Percentiles rank a stretch among this genome's conserved stretches.
Conservation (phyloP, 2,888 invertebrate genomes). For the Drosophila peninsularis region DNA sequence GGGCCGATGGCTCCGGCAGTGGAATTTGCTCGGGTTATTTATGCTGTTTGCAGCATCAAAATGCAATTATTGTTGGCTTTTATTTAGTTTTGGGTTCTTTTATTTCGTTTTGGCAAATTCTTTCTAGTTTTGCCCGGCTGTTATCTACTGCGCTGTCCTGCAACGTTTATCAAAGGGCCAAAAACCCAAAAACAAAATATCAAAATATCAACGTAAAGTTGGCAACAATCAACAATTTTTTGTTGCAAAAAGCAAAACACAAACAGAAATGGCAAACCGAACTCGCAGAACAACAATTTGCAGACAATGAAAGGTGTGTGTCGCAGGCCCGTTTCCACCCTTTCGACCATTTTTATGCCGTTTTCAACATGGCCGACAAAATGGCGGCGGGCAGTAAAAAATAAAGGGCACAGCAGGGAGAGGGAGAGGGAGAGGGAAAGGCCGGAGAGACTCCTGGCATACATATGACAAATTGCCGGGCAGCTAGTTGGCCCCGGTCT, state of each 20-base stretch:
- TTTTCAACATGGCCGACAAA: slow-evolving; percentile 34
- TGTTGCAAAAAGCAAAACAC: slow-evolving; percentile 31
- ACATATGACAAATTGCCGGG: slow-evolving; percentile 39
- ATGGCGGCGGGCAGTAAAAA: slow-evolving; percentile 20
- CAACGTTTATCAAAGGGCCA: slow-evolving; percentile 48
- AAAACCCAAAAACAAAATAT: slow-evolving; percentile 26
- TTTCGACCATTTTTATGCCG: not conserved
- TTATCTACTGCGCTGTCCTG: slow-evolving; percentile 45
- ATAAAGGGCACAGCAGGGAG: not conserved
- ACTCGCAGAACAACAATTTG: slow-evolving; percentile 37
- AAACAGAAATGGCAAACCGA: slow-evolving; percentile 16
- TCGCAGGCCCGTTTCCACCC: not conserved
- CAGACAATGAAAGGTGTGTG: slow-evolving; percentile 36
- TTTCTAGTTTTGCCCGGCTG: slow-evolving; percentile 13
- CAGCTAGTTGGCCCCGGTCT: slow-evolving; percentile 20
- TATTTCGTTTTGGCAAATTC: slow-evolving; percentile 41
- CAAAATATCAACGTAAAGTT: slow-evolving; percentile 56
- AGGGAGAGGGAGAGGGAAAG: not conserved
- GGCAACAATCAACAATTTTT: slow-evolving; percentile 63
- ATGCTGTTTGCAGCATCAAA: slow-evolving; percentile 67
- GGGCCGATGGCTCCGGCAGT: not conserved
- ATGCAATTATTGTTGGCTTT: slow-evolving; percentile 68
- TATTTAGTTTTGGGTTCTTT: slow-evolving; percentile 5
- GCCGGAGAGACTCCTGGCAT: not conserved
- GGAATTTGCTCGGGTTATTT: slow-evolving; percentile 43